Evolutionary conservation across 2,797 vertebrate species (phyloP).

Genomic region (Darevskia nairensis): DNA sequence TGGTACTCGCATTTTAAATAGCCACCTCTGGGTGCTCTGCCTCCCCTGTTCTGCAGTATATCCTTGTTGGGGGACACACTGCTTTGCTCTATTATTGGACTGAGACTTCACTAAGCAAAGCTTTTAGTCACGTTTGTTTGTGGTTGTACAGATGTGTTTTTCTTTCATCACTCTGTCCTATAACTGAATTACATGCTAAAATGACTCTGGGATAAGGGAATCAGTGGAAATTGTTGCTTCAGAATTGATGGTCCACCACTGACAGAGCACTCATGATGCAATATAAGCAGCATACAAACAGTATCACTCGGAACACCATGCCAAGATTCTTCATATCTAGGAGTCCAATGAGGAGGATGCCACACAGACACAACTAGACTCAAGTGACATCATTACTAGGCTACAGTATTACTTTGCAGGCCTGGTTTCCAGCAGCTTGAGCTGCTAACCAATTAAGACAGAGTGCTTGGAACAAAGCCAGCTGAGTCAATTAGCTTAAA

Average conservation of each 20-base stretch:
- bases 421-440: neutral
- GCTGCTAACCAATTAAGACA: neutral
- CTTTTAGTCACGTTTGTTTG: conserved; percentile 17
- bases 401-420: conserved; percentile 36
- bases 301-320: neutral
- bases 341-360: neutral
- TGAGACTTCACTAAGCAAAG: neutral
- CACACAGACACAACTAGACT: neutral
- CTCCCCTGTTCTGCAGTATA: neutral
- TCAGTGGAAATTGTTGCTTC: neutral
- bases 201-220: neutral
- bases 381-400: conserved; percentile 7
- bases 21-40: neutral
- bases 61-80: neutral
- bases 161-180: neutral
- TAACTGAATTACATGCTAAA: conserved; percentile 8
- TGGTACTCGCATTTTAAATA: neutral
- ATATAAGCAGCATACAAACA: neutral
- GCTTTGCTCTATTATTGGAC: neutral
- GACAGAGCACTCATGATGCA: neutral
- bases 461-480: neutral
- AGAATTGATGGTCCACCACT: neutral
- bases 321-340: neutral
- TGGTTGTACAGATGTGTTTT: neutral
- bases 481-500: neutral